Conservation (phyloP, 1,140 invertebrate species). For the Muscidifurax raptorellus region DNA sequence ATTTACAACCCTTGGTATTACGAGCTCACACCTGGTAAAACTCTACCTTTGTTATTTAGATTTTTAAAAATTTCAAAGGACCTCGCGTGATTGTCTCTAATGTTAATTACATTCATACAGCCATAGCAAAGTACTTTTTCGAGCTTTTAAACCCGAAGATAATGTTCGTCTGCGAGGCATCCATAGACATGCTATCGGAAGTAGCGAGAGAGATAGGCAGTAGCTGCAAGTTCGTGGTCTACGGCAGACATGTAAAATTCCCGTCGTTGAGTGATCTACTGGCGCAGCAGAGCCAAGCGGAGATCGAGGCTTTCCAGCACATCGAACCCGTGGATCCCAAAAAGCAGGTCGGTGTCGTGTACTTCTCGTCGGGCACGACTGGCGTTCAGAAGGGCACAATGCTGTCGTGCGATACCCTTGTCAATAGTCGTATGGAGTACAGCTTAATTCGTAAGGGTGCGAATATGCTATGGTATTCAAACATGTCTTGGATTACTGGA, state of each 20-base stretch:
- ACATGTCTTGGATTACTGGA: conserved; percentile 33
- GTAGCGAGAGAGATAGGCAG: not conserved
- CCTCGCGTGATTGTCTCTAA: not conserved
- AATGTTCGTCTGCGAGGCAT: conserved; percentile 37
- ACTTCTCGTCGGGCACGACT: conserved; percentile 45
- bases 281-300: not conserved
- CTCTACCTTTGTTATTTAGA: not conserved
- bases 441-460: not conserved
- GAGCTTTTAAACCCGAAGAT: conserved; percentile 34
- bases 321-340: not conserved
- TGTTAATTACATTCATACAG: not conserved
- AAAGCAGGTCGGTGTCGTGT: not conserved
- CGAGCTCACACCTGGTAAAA: not conserved
- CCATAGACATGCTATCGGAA: not conserved
- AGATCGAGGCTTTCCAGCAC: conserved; percentile 23
- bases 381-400: conserved; percentile 12
- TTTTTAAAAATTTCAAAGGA: not conserved
- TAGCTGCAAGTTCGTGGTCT: conserved; percentile 16
- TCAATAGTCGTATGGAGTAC: not conserved
- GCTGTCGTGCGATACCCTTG: not conserved
- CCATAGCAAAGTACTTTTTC: conserved; percentile 14
- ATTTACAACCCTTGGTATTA: conserved; percentile 26
- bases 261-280: conserved; percentile 33
- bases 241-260: not conserved
- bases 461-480: conserved; percentile 30